Evolutionary conservation across 1,140 invertebrate species (phyloP), one percentile per base, ranked within the genome.

Genomic region (Ephestia elutella): DNA sequence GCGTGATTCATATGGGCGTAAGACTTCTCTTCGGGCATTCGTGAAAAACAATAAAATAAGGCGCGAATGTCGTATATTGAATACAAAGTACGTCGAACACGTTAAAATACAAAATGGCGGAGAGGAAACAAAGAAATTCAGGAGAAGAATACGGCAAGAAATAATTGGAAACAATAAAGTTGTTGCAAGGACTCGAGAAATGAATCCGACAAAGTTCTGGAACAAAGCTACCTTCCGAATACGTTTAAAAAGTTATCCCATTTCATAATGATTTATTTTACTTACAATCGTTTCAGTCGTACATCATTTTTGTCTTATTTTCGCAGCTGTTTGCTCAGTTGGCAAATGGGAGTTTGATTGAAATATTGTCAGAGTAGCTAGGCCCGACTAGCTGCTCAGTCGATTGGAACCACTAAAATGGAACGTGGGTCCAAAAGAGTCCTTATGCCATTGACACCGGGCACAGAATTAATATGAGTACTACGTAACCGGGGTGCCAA

Each of bases 101-200:
- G 30, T 32, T 32, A 32, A 32, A 32, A 32, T 32, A 32, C 11
- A 32, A 32, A 2, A 10, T 44, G 38, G 15, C 38, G 10, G 2
- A 44, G n/a, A 15, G 15, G 38, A 17, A 15, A 44, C 38, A 44
- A 44, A 44, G 38, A 44, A 44, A 15, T 44, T 13, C 5, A 7
- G 20, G 20, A 8, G 10, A 50, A 50, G 3, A 44, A 44, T 44
- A 44, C 38, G 38, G 38, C 54, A 66, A 71, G 56, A 62, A 65
- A 68, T 69, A 71, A 71, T 68, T 71, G 66, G 54, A 61, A 66
- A 71, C 60, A 69, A 66, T 68, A 65, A 65, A 68, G 57, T 66
- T 60, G 10, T 60, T 25, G 10, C 44, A 57, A 60, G 48, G 44
- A 66, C 56, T 57, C 54, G 30, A 32, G 49, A 60, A 53, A 53